phyloP scores from a whole-genome alignment of 2,888 invertebrate species.

The Volucella inflata region DNA sequence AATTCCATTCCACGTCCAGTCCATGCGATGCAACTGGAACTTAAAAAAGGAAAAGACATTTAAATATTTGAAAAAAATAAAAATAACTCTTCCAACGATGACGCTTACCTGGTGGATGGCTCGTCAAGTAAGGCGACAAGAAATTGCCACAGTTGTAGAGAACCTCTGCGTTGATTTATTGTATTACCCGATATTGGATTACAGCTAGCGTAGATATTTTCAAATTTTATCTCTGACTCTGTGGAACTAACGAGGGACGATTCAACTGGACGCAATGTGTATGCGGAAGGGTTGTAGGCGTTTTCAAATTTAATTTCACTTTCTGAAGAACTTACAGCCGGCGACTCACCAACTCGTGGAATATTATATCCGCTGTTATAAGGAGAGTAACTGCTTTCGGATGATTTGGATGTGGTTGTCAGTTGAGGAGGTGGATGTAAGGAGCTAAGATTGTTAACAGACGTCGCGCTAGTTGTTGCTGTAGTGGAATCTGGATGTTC shows the following conservation, averaged over 20 bases:
- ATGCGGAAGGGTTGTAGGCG: slow-evolving; percentile 82
- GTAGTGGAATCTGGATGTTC: slow-evolving; percentile 84
- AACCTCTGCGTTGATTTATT: slow-evolving; percentile 89
- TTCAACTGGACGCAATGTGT: slow-evolving; percentile 81
- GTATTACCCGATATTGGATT: slow-evolving; percentile 80
- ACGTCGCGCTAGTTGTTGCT: slow-evolving; percentile 76
- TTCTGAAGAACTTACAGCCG: slow-evolving; percentile 77
- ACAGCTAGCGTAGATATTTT: slow-evolving; percentile 80
- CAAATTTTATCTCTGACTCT: slow-evolving; percentile 82
- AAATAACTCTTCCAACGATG: no score
- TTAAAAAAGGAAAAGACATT: slow-evolving; percentile 77
- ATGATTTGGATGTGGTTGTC: slow-evolving; percentile 58
- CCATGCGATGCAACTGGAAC: slow-evolving; percentile 95
- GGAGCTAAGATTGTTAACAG: slow-evolving; percentile 64
- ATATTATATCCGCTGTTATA: slow-evolving; percentile 77
- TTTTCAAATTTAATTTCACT: slow-evolving; percentile 82
- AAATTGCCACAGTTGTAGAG: slow-evolving; percentile 97
- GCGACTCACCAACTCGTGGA: slow-evolving; percentile 78
- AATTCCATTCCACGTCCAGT: slow-evolving; percentile 98
- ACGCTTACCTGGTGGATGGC: slow-evolving; percentile 84
- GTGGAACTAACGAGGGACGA: slow-evolving; percentile 81
- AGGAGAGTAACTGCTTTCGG: slow-evolving; percentile 75
- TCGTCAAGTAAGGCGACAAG: slow-evolving; percentile 92
- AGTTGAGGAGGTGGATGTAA: slow-evolving; percentile 61
- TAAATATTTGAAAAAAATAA: slow-evolving; percentile 7